A percentile compares a stretch with the other conserved stretches of the same genome.
Evolutionary conservation across 1,140 invertebrate genomes (phyloP).

Genomic region (Plodia interpunctella): DNA sequence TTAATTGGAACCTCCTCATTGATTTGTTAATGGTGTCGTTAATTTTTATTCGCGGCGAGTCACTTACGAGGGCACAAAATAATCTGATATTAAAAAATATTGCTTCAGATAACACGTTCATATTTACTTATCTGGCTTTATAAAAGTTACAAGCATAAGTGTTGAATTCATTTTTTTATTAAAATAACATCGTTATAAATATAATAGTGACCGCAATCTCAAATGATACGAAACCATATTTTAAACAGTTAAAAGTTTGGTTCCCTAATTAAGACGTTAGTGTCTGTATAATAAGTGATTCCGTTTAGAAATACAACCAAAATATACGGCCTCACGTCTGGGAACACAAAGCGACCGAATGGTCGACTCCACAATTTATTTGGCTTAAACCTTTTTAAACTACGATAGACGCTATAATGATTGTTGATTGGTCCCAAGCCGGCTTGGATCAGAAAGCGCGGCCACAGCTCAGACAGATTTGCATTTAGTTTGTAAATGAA

Average conservation of each 20-base stretch:
- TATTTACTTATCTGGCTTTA: not conserved
- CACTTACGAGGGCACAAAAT: constrained; percentile 37
- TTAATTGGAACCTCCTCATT: constrained; percentile 66
- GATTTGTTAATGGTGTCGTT: constrained; percentile 69
- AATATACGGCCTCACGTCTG: constrained; percentile 45
- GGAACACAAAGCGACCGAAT: constrained; percentile 55
- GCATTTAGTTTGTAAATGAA: constrained; percentile 67
- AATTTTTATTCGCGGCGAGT: constrained; percentile 59
- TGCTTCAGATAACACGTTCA: not conserved
- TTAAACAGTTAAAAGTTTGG: constrained; percentile 44
- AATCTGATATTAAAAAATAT: constrained; percentile 27
- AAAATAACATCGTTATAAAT: too few species aligned
- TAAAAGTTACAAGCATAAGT: not conserved
- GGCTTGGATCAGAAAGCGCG: constrained; percentile 53
- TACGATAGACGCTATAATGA: constrained; percentile 32
- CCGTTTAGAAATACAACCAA: constrained; percentile 37
- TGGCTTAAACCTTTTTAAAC: constrained; percentile 19
- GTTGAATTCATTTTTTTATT: too few species aligned
- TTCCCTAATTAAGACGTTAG: constrained; percentile 63
- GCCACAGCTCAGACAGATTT: constrained; percentile 52
- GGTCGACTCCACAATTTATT: constrained; percentile 53
- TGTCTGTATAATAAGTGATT: constrained; percentile 47
- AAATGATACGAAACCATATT: constrained; percentile 49
- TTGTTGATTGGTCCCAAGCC: constrained; percentile 49
- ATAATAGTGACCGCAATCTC: constrained; percentile 20